A percentile compares a stretch with the other conserved stretches of the same genome.
These are phyloP conservation scores for Ophioderma brevispina DNA, from an alignment of 35 echinoderm and acorn worm genomes.

Conservation along the genomic window DNA sequence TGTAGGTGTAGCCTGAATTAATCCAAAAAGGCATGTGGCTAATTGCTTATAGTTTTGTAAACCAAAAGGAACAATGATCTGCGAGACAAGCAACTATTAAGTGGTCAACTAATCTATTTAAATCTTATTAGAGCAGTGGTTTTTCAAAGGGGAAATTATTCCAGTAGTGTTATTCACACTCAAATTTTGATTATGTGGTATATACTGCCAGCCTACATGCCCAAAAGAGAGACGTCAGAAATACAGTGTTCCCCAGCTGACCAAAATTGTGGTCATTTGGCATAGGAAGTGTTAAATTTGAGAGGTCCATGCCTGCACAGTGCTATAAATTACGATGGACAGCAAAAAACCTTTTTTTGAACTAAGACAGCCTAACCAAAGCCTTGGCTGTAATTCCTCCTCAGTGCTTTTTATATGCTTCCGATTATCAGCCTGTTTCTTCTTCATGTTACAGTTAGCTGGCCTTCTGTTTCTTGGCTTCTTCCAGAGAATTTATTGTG, in stretches of 20 bases:
- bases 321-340: background rate
- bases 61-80: too few species aligned
- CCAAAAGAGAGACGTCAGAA: background rate
- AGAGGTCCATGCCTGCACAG: background rate
- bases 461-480: slow-evolving; percentile 61
- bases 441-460: slow-evolving; percentile 53
- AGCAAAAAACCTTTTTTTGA: background rate
- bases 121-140: too few species aligned
- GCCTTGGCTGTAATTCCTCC: slow-evolving; percentile 82
- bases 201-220: background rate
- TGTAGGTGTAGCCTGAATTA: too few species aligned
- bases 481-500: slow-evolving; percentile 56
- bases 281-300: background rate
- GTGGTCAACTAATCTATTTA: too few species aligned
- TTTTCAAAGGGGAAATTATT: too few species aligned
- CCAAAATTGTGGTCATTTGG: background rate
- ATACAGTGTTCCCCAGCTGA: too few species aligned
- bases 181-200: background rate
- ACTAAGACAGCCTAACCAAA: slow-evolving; percentile 90
- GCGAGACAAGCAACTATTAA: too few species aligned
- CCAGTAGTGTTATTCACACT: too few species aligned
- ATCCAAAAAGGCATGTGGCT: too few species aligned
- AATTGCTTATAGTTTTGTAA: too few species aligned
- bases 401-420: slow-evolving; percentile 67
- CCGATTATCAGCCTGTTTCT: slow-evolving; percentile 46